A percentile compares a stretch with the other conserved stretches of the same genome.
Conservation (phyloP, 37 sponge, comb jelly and placozoan genomes). For the Halisarca cf. caerulea region DNA sequence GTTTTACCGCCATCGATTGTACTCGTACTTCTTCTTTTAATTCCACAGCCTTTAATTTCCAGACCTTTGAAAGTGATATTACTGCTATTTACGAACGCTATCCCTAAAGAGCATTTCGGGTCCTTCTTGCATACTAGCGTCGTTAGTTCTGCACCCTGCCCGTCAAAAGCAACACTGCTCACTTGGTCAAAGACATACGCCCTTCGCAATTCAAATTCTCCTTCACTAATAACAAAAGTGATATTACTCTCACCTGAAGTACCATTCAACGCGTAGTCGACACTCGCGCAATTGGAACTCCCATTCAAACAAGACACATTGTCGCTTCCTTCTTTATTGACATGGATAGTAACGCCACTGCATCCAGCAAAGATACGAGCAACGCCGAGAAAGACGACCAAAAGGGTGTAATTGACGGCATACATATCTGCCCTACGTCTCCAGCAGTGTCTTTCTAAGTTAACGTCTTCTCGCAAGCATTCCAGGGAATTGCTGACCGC, state of each 20-base stretch:
- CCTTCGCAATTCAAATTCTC: neutral
- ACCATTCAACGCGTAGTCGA: neutral
- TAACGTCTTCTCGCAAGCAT: no score
- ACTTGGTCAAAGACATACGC: neutral
- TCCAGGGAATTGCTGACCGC: no score
- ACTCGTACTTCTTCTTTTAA: neutral
- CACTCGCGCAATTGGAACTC: neutral
- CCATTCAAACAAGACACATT: no score
- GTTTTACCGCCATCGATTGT: neutral
- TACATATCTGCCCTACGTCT: no score
- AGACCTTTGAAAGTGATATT: neutral
- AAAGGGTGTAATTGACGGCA: no score
- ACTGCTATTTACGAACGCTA: neutral
- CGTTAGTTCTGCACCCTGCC: neutral
- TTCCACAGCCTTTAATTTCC: neutral
- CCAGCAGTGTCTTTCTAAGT: no score
- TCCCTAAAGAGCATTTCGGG: neutral
- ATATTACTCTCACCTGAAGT: neutral
- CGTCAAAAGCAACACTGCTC: neutral
- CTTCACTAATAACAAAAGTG: neutral
- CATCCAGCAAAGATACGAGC: no score
- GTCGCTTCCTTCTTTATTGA: no score
- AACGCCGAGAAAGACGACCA: no score
- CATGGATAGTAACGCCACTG: no score
- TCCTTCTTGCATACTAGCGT: neutral